Base-by-base conservation (phyloP, 1,140 invertebrate genomes). In the Calephelis virginiensis region DNA sequence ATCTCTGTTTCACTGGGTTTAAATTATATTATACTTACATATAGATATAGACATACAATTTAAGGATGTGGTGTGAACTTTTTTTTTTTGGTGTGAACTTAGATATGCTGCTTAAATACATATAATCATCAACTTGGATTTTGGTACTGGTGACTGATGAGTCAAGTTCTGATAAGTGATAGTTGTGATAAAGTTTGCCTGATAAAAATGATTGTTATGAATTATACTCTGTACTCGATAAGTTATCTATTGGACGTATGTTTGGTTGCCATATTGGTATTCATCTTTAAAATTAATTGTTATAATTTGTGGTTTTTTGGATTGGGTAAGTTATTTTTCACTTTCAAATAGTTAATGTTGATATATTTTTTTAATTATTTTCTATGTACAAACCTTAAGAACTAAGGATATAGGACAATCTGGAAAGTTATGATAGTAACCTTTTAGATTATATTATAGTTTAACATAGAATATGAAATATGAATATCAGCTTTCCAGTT, bases 121-220 rank as follows among this genome's bases (percentile, higher is more conserved):
- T 43, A 43, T 43, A 5, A 43, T 8, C 6, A 8, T 43, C 6
- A 43, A 53, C 49, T 17, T 53, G 14, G 49, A 13, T 17, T 28
- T 28, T 53, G 14, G 37, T 40, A 38, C 28, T 45, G 49, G 8
- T 68, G 14, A 38, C 28, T 45, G 49, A 5, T 68, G 14, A 45
- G 11, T 70, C 45, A 63, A 10, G 45, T 43, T 48, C 48, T 17
- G 50, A 69, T 64, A 64, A 61, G 47, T 45, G 43, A 59, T 62
- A 53, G 11, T 43, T 9, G n/a, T 74, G 61, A 73, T 76, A 78
- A 79, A 72, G 67, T 69, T 47, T 43, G 73, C 64, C 66, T 71
- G 74, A 78, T 78, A 77, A 71, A 62, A 70, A 63, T 17, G 68
- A 75, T 79, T 77, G 73, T 80, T 78, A 65, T 82, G 75, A 66